Evolutionary conservation across 2,797 vertebrate species (phyloP).

Genomic region (Sebastes itinus): DNA sequence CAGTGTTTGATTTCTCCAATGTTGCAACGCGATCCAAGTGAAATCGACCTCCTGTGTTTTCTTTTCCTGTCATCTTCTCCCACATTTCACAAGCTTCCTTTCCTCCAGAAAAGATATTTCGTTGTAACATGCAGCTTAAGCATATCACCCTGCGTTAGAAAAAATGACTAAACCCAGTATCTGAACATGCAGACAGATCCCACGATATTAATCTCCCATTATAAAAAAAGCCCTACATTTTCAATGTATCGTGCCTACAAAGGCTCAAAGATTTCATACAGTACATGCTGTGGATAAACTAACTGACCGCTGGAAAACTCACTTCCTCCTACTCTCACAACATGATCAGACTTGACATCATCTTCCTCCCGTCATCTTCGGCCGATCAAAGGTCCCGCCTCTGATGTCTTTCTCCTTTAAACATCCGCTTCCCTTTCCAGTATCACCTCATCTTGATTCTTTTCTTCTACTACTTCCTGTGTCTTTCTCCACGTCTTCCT

Average conservation of each 20-base stretch:
- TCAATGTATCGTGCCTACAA: constrained; percentile 1
- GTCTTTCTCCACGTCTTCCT: constrained; percentile 45
- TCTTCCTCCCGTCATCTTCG: constrained; percentile 36
- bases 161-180: background rate
- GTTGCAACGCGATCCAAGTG: constrained; percentile 16
- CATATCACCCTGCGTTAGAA: constrained; percentile 30
- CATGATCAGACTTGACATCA: constrained; percentile 49
- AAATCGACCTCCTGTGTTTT: background rate
- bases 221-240: constrained; percentile 19
- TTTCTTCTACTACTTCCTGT: constrained; percentile 60
- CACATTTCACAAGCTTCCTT: constrained; percentile 7
- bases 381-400: constrained; percentile 71
- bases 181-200: constrained; percentile 42
- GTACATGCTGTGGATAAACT: constrained; percentile 46
- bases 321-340: constrained; percentile 40
- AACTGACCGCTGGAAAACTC: constrained; percentile 22
- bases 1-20: constrained; percentile 24
- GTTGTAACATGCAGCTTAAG: constrained; percentile 47
- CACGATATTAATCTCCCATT: constrained; percentile 35
- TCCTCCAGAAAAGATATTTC: constrained; percentile 8
- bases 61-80: background rate
- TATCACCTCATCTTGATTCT: constrained; percentile 45
- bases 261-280: constrained; percentile 56
- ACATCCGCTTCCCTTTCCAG: constrained; percentile 66
- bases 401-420: constrained; percentile 53